Base-by-base conservation (phyloP, 2,797 vertebrate genomes). In the Agapornis canus region DNA sequence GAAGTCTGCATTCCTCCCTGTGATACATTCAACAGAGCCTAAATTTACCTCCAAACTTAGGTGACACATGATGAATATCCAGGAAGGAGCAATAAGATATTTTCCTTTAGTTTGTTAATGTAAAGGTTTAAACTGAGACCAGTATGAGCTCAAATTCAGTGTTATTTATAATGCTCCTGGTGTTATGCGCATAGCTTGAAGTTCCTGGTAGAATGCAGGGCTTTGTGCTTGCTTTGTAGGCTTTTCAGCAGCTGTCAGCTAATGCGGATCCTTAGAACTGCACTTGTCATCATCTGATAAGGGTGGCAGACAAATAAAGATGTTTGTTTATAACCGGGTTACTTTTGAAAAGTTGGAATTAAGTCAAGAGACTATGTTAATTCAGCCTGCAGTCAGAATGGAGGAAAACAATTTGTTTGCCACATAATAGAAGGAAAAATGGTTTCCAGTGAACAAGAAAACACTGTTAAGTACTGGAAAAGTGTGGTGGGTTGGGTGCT, bases 81-180 rank as follows among this genome's bases (percentile, higher is more conserved):
- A 61, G 22, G 4, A 15, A 47, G 54, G 47, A 66, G 63, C 4
- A 7, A 25, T 3, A 6, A 0, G 1, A 19, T 72, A 10, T 45
- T 59, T 29, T 64, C 29, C 39, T 72, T 26, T 47, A 8, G 29
- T 79, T 29, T 6, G 7, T 26, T 31, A 31, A 8, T 11, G 10
- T 27, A 8, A 31, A 54, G 32, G 18, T 72, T 79, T 60, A 31
- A 15, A 4, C 1, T 3, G 20, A 43, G 39, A 45, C 18, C 66
- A 9, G 29, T 5, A 10, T 23, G 45, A 52, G 52, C 40, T 26
- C 31, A 69, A 42, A 20, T 42, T 37, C 26, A 11, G 14, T 11
- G 27, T 27, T 65, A 19, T 26, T 71, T 82, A 3, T 6, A 6
- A 25, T 20, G 26, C 35, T 68, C 19, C 17, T 4, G 31, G 47